Evolutionary conservation across 2,113 vertebrate genomes (phyloP), one percentile per base, ranked within the genome.

Genomic region (Brienomyrus brachyistius): DNA sequence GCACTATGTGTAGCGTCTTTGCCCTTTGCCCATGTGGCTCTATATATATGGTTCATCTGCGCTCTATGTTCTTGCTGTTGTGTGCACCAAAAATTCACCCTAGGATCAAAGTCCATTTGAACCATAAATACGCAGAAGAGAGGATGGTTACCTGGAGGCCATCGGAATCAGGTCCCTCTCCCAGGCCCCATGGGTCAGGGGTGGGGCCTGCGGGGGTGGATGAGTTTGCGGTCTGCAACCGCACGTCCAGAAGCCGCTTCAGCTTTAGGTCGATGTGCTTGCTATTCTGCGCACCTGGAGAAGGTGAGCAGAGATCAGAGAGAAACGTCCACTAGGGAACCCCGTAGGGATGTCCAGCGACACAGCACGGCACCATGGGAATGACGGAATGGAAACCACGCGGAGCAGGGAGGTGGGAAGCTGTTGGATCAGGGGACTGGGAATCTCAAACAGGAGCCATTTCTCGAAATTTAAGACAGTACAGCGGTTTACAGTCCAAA

Each of bases 241-340:
- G 95, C 94, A 95, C 90, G 92, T 98, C 98, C 89, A 95, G 93
- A 92, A 97, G 94, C 93, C 97, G 97, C 96, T 97, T 98, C 92
- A 98, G 95, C 94, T 98, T 98, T 93, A 97, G 95, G 93, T 99
- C 98, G 93, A 97, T 92, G 77, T 97, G 95, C 90, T 96, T 97
- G 93, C 96, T 97, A 93, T 97, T 98, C 93, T 97, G 96, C 94
- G 97, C 94, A 94, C 96, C 97, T 98, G 94, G 90, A 91, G 88
- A 90, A 11, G 88, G 54, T 90, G 19, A 89, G 52, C 40, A 87
- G n/a, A 70, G 48, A 83, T 66, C 19, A 52, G 40, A 88, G 17
- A 45, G 23, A 83, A 35, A n/a, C 8, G 2, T 87, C 50, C 48
- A 74, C 23, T 40, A 21, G 56, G 7, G 13, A 11, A 83, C 2